Evolutionary conservation across 2,113 vertebrate genomes (phyloP).

Genomic region (Indri indri): DNA sequence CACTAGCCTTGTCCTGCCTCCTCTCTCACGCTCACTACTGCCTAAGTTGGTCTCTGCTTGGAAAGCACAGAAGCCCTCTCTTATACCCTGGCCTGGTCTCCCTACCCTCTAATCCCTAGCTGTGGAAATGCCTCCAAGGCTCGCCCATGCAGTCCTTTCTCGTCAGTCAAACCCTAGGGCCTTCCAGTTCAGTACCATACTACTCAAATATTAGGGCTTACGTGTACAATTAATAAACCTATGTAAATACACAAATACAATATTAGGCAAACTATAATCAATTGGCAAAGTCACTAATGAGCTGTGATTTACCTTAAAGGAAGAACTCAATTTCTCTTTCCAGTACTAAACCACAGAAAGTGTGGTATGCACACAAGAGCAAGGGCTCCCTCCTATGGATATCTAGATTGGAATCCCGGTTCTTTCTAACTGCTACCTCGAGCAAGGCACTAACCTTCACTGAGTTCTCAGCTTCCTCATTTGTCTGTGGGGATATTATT

Average conservation of each 20-base stretch:
- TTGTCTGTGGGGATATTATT: not conserved
- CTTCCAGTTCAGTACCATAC: not conserved
- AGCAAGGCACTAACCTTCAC: not conserved
- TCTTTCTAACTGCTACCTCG: conserved; percentile 5
- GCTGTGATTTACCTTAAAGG: not conserved
- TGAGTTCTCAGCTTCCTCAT: not conserved
- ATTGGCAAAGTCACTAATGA: not conserved
- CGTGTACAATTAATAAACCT: not conserved
- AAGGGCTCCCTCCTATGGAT: not conserved
- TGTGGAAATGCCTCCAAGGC: not conserved
- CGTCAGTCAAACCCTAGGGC: not conserved
- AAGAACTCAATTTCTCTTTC: conserved; percentile 25
- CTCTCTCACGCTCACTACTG: not conserved
- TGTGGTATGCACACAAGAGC: not conserved
- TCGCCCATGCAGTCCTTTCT: not conserved
- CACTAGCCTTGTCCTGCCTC: not conserved
- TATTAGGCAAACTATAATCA: not conserved
- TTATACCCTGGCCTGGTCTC: not conserved
- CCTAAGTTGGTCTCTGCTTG: not conserved
- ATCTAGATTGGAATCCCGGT: conserved; percentile 27
- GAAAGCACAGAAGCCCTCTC: not conserved
- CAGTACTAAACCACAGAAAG: conserved; percentile 19
- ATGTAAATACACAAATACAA: not conserved
- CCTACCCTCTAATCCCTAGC: not conserved
- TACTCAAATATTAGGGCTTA: not conserved